Percentiles rank a stretch among this genome's conserved stretches.
Evolutionary conservation across 23 tunicate species (phyloP).

Genomic region (Phallusia fumigata): DNA sequence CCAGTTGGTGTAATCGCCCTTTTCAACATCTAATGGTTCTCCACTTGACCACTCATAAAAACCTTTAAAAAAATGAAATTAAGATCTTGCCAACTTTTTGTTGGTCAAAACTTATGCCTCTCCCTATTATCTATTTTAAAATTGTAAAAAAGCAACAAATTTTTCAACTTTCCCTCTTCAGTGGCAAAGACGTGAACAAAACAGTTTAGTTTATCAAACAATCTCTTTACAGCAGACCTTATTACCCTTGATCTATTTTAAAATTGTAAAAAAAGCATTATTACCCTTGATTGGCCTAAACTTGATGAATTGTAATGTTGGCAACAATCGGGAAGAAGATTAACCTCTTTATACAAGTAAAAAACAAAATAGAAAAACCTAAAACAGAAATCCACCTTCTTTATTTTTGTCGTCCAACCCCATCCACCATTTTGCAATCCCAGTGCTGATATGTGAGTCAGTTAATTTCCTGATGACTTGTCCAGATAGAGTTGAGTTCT

Average conservation of each 20-base stretch:
- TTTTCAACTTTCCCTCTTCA: neutral
- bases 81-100: too few relatives aligned
- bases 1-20: constrained; percentile 50
- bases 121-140: too few relatives aligned
- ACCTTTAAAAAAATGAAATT: constrained; percentile 23
- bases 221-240: too few relatives aligned
- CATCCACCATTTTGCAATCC: constrained; percentile 53
- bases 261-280: too few relatives aligned
- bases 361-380: neutral
- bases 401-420: constrained; percentile 55
- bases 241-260: too few relatives aligned
- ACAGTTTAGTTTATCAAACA: too few relatives aligned
- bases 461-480: neutral
- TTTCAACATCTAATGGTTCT: constrained; percentile 40
- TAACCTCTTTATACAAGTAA: neutral
- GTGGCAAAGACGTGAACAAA: too few relatives aligned
- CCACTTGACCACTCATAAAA: constrained; percentile 70
- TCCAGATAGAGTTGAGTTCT: neutral
- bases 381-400: constrained; percentile 62
- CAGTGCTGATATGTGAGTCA: constrained; percentile 11
- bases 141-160: too few relatives aligned
- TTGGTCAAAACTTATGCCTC: too few relatives aligned
- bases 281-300: too few relatives aligned
- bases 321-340: too few relatives aligned
- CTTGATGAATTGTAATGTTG: too few relatives aligned